A percentile compares a stretch with the other conserved stretches of the same genome.
Conservation (phyloP, 2,797 vertebrate species). For the Sebastes alutus region DNA sequence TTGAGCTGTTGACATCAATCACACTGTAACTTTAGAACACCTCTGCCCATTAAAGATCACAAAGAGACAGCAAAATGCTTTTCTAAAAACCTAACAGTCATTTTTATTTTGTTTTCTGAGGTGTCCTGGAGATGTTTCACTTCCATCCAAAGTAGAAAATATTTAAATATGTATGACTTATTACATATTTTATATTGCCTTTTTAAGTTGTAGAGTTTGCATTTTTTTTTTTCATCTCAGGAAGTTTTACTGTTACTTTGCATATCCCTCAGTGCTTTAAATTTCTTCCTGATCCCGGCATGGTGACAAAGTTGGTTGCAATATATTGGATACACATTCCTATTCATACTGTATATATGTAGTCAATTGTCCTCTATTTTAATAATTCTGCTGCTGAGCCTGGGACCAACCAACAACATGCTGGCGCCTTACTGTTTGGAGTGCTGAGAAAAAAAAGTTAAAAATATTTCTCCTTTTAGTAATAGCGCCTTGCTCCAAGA, state of each 20-base stretch:
- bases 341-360: not conserved
- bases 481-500: constrained; percentile 25
- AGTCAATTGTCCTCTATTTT: not conserved
- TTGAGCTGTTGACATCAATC: not conserved
- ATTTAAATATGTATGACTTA: not conserved
- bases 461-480: constrained; percentile 19
- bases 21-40: not conserved
- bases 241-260: not conserved
- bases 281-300: not conserved
- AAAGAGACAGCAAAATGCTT: not conserved
- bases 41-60: not conserved
- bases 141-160: not conserved
- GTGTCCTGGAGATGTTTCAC: not conserved
- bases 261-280: not conserved
- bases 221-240: not conserved
- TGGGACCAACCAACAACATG: not conserved
- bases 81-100: not conserved
- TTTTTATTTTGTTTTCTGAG: not conserved
- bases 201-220: not conserved
- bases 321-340: not conserved
- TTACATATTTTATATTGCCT: not conserved
- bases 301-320: not conserved
- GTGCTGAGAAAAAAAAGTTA: constrained; percentile 19
- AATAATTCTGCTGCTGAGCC: not conserved
- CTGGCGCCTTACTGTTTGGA: not conserved